phyloP scores from a whole-genome alignment of 1,140 invertebrate genomes.

The Forficula auricularia region DNA sequence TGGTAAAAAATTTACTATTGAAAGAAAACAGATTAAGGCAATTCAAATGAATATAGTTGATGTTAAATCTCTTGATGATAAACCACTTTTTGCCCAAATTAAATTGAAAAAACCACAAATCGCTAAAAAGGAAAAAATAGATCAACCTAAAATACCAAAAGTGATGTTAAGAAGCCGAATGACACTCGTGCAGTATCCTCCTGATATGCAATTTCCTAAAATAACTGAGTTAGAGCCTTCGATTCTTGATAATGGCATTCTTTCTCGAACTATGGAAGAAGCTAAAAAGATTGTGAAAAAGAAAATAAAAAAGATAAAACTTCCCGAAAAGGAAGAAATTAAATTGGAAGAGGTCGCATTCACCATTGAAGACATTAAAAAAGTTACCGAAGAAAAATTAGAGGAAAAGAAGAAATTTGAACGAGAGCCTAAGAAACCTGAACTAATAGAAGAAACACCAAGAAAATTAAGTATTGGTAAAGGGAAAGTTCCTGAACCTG shows the following conservation, averaged over 20 bases:
- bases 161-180: slow-evolving; percentile 7
- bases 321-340: slow-evolving; percentile 15
- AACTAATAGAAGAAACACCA: slow-evolving; percentile 22
- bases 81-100: slow-evolving; percentile 9
- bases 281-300: slow-evolving; percentile 22
- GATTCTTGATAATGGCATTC: slow-evolving; percentile 19
- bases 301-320: slow-evolving; percentile 18
- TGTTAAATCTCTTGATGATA: slow-evolving; percentile 4
- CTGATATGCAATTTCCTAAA: slow-evolving; percentile 13
- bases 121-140: slow-evolving; percentile 5
- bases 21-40: slow-evolving; percentile 9
- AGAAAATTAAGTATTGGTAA: slow-evolving; percentile 29
- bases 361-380: slow-evolving; percentile 5
- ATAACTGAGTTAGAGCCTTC: slow-evolving; percentile 16
- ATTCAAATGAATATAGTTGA: slow-evolving; percentile 7
- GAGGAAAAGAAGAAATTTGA: slow-evolving; percentile 5
- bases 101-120: slow-evolving; percentile 8
- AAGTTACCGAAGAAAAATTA: slow-evolving; percentile 6
- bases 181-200: slow-evolving; percentile 13
- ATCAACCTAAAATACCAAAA: slow-evolving; percentile 5
- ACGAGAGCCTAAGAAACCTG: slow-evolving; percentile 5
- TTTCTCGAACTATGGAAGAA: slow-evolving; percentile 24
- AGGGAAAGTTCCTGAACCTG: slow-evolving; percentile 30
- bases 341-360: slow-evolving; percentile 15
- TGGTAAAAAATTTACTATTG: slow-evolving; percentile 11